Conservation (phyloP, 2,797 vertebrate genomes). For the Leptatherina wallacei region DNA sequence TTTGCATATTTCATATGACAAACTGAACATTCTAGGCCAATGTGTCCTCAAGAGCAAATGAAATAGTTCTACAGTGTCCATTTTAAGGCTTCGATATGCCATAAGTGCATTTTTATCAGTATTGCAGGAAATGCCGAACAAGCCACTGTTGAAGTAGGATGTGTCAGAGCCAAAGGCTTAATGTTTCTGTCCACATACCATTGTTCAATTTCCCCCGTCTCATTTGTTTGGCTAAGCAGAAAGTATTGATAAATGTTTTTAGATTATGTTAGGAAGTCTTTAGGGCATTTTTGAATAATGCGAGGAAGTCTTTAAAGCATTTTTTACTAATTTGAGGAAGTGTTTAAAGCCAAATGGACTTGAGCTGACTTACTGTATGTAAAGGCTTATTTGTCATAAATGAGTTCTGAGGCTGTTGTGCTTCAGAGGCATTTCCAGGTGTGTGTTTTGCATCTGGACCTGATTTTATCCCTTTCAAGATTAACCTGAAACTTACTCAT, state of each 20-base stretch:
- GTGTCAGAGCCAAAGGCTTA: conserved; percentile 24
- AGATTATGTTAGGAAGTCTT: conserved; percentile 39
- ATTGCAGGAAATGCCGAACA: conserved; percentile 55
- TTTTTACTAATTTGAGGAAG: conserved; percentile 35
- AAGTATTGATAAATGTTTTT: conserved; percentile 23
- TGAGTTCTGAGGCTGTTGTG: neutral
- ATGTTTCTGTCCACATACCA: conserved; percentile 22
- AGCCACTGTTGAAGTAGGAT: conserved; percentile 32
- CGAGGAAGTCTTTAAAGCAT: conserved; percentile 44
- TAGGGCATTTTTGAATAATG: conserved; percentile 22
- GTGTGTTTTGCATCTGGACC: conserved; percentile 7
- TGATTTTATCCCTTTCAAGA: conserved; percentile 11
- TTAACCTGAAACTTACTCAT: conserved; percentile 13
- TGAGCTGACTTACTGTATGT: neutral
- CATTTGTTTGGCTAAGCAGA: conserved; percentile 12
- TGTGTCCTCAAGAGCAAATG: neutral
- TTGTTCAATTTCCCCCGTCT: conserved; percentile 37
- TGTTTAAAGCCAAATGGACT: conserved; percentile 29
- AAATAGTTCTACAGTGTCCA: conserved; percentile 2
- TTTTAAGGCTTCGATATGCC: conserved; percentile 18
- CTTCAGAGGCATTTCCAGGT: conserved; percentile 36
- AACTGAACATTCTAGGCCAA: conserved; percentile 45
- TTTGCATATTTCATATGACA: conserved; percentile 38
- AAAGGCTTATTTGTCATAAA: conserved; percentile 29
- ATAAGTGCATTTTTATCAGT: conserved; percentile 36